These are phyloP conservation scores for Nansenia antarctica DNA, from an alignment of 2,113 vertebrate genomes.

Conservation along the genomic window DNA sequence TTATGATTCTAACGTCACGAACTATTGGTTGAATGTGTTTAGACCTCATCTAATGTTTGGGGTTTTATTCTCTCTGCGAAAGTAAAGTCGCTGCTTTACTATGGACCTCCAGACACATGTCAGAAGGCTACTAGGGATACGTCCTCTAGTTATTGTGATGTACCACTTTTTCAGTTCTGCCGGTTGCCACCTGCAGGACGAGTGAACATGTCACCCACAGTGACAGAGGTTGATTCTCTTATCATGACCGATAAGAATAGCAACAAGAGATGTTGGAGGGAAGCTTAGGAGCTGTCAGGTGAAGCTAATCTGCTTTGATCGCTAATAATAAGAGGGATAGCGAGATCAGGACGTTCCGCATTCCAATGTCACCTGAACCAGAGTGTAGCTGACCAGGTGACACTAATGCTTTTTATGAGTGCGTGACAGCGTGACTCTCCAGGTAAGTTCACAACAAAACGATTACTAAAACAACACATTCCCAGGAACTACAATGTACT, in stretches of 20 bases:
- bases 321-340: neutral
- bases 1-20: no score
- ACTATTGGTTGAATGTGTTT: no score
- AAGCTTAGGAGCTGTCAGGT: no score
- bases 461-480: neutral
- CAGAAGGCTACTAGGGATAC: no score
- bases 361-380: conserved; percentile 8
- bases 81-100: no score
- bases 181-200: no score
- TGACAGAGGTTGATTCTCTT: neutral
- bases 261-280: neutral
- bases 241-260: neutral
- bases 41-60: no score
- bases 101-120: no score
- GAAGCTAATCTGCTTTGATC: neutral
- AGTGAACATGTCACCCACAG: no score
- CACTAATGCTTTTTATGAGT: neutral
- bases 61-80: no score
- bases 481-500: neutral
- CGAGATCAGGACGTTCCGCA: neutral
- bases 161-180: no score
- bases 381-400: neutral
- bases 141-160: no score
- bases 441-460: neutral
- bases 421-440: neutral